Evolutionary conservation across 2,113 vertebrate species (phyloP).

Genomic region (Centropus unirufus): DNA sequence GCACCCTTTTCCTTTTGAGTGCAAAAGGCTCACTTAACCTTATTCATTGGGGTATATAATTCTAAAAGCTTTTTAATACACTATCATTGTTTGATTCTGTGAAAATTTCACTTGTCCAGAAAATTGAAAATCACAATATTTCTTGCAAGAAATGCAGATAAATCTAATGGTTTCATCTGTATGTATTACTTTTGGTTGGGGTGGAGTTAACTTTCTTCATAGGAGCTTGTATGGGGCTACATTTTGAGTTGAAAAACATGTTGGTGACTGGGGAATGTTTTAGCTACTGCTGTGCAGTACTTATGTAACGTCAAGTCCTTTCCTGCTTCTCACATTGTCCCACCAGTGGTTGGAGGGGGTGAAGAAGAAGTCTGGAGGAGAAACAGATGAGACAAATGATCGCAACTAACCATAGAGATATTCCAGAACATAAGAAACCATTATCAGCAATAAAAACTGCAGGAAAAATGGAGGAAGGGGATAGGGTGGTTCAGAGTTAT

Average conservation of each 20-base stretch:
- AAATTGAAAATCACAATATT: background rate
- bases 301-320: background rate
- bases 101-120: background rate
- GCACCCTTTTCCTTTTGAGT: background rate
- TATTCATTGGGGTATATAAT: background rate
- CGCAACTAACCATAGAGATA: background rate
- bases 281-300: background rate
- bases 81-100: background rate
- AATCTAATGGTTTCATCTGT: background rate
- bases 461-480: background rate
- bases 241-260: background rate
- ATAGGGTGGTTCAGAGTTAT: rapidly evolving
- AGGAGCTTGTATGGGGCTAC: background rate
- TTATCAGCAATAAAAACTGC: background rate
- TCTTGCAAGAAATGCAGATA: background rate
- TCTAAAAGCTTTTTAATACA: background rate
- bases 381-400: background rate
- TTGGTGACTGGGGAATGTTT: background rate
- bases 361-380: background rate
- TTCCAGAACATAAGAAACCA: background rate
- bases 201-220: background rate
- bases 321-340: background rate
- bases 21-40: background rate
- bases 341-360: too few species aligned
- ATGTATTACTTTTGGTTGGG: background rate